Base-by-base conservation (phyloP, 2,797 vertebrate genomes). In the Chiloscyllium punctatum region DNA sequence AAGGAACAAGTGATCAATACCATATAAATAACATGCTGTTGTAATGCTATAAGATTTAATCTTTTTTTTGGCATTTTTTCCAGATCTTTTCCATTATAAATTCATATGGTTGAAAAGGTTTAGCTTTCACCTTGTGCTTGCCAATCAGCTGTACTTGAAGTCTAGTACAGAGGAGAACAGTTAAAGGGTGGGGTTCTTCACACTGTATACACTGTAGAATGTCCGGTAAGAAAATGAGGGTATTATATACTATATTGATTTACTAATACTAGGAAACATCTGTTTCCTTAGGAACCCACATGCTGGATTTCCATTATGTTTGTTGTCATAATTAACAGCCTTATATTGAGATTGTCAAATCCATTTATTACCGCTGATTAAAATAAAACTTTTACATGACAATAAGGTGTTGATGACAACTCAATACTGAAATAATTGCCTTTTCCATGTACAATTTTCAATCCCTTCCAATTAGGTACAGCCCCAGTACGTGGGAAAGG, bases 301-400 rank as follows among this genome's bases (percentile, higher is more conserved):
- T 90, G 53, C n/a, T 92, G n/a, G 66, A 15, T 96, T 97, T 96
- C 96, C 96, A 94, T 96, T 1, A 0, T 87, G 95, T 86, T 51
- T 71, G 53, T 96, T 95, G 94, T 96, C 96, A 96, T 96, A 96
- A n/a, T 96, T 96, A 91, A 15, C 96, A 94, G 91, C 90, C 95
- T 33, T 84, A 51, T 96, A 96, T 96, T 96, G 92, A 96, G 94
- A 84, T 95, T 95, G 95, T 96, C 96, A 96, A 94, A 96, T 88
- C 25, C 95, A 95, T 95, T 96, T 96, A 96, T 96, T 97, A 96
- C 95, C 96, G 96, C 96, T 96, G 96, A 94, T 96, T 96, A 53
- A 77, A n/a, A 77, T n/a, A 77, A 53, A 33, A 15, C 13, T 74
- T 53, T 74, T 53, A 94, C 13, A 42, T 5, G 30, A 77, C 69